These are phyloP conservation scores for Drosophila auraria DNA, from an alignment of 1,140 invertebrate species.

Conservation along the genomic window DNA sequence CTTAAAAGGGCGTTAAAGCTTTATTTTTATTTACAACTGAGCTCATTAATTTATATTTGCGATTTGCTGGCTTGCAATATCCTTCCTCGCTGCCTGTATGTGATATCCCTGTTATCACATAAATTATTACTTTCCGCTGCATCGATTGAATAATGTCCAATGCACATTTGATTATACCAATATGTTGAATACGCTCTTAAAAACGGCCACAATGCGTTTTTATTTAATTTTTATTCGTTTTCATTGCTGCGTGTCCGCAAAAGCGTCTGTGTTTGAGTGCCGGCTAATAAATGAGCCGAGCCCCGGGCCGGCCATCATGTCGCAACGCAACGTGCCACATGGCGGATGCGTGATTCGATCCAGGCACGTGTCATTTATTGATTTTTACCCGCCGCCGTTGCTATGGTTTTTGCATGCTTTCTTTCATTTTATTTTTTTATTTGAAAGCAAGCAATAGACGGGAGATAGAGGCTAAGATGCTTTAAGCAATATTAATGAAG, in stretches of 20 bases:
- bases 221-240: constrained; percentile 53
- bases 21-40: neutral
- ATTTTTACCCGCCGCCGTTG: constrained; percentile 39
- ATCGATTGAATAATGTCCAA: constrained; percentile 47
- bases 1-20: neutral
- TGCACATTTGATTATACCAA: constrained; percentile 59
- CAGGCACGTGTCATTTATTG: constrained; percentile 55
- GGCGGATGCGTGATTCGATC: constrained; percentile 45
- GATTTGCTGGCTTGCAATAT: constrained; percentile 17
- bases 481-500: constrained; percentile 47
- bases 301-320: constrained; percentile 24
- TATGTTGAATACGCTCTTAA: constrained; percentile 46
- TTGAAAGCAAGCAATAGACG: constrained; percentile 12
- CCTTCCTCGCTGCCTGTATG: neutral
- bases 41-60: neutral
- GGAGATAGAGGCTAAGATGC: constrained; percentile 23
- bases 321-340: constrained; percentile 35
- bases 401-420: constrained; percentile 32
- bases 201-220: constrained; percentile 47
- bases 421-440: constrained; percentile 2
- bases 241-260: constrained; percentile 21
- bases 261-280: constrained; percentile 22
- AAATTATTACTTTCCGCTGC: constrained; percentile 50
- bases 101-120: constrained; percentile 41
- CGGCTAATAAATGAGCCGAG: constrained; percentile 50